A percentile compares a stretch with the other conserved stretches of the same genome.
phyloP scores from a whole-genome alignment of 2,113 vertebrate species.

The Perca schrenkii region DNA sequence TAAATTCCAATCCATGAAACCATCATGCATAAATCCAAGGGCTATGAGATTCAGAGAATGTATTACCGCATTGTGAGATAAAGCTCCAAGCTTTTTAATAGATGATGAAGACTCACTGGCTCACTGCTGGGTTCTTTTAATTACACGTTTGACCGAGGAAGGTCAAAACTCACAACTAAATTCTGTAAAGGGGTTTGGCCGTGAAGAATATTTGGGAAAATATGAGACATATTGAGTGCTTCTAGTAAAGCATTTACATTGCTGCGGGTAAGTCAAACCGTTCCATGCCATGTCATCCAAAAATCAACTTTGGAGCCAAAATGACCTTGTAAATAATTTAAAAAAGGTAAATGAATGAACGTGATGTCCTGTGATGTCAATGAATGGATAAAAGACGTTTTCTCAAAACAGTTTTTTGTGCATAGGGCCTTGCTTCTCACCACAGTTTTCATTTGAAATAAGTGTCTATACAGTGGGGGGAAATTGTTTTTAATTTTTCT shows the following conservation, averaged over 20 bases:
- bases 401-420: neutral
- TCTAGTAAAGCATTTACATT: neutral
- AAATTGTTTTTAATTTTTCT: neutral
- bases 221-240: neutral
- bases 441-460: neutral
- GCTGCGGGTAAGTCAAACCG: neutral
- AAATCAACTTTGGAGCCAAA: neutral
- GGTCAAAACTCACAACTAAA: neutral
- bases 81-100: constrained; percentile 15
- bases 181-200: neutral
- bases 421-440: neutral
- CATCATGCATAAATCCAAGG: constrained; percentile 53
- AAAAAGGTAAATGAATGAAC: neutral
- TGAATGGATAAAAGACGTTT: neutral
- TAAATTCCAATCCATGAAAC: constrained; percentile 55
- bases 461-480: neutral
- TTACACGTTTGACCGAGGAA: constrained; percentile 2
- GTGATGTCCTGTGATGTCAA: neutral
- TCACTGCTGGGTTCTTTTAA: constrained; percentile 21
- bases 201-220: neutral
- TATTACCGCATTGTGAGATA: constrained; percentile 19
- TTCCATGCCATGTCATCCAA: neutral
- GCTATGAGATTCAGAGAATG: constrained; percentile 49
- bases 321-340: neutral
- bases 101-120: neutral